Evolutionary conservation across 1,140 invertebrate genomes (phyloP).

Genomic region (Leptinotarsa undecemlineata): DNA sequence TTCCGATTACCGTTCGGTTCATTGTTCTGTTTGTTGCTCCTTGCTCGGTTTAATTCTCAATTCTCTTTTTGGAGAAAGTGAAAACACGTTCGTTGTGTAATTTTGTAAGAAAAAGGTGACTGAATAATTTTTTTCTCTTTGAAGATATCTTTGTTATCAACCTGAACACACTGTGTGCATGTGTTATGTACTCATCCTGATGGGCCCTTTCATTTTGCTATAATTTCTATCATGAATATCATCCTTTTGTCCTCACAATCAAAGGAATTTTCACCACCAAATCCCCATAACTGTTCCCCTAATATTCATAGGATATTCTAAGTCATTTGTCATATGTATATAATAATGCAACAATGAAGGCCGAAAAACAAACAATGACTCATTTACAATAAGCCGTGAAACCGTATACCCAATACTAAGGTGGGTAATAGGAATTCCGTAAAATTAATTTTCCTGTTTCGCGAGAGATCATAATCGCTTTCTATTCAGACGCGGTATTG

Average conservation of each 20-base stretch:
- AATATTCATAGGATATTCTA: neutral
- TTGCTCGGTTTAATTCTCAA: too few species aligned
- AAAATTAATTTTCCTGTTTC: constrained; percentile 20
- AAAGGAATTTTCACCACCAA: neutral
- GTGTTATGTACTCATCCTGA: too few species aligned
- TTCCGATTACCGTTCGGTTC: too few species aligned
- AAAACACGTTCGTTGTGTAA: too few species aligned
- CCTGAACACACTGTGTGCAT: too few species aligned
- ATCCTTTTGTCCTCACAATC: neutral
- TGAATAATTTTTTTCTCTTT: too few species aligned
- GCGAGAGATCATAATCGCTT: constrained; percentile 12
- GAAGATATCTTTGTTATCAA: too few species aligned
- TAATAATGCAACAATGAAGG: neutral
- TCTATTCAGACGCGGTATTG: constrained; percentile 2
- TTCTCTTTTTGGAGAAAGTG: too few species aligned
- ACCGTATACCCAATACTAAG: constrained; percentile 14
- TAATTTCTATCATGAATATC: too few species aligned
- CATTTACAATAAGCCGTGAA: neutral
- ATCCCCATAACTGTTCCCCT: neutral
- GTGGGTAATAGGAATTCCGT: constrained; percentile 15
- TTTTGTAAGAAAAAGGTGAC: too few species aligned
- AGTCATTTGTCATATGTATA: neutral
- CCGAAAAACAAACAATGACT: constrained; percentile 11
- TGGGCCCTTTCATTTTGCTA: too few species aligned
- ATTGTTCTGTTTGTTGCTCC: too few species aligned